Conservation (phyloP, 2,888 invertebrate species). For the Apamea sordens region DNA sequence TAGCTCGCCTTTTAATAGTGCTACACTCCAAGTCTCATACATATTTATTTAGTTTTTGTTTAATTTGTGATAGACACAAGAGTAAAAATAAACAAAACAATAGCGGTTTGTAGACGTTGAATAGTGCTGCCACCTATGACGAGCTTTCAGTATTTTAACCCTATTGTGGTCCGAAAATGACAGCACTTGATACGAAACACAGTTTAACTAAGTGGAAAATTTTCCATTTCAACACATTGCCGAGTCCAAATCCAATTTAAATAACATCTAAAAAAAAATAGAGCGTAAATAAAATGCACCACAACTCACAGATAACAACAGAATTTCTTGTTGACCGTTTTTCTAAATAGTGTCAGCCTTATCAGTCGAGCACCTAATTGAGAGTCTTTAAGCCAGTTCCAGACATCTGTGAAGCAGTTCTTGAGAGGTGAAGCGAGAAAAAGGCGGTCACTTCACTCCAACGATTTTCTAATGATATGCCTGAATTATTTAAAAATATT, state of each 20-base stretch:
- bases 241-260: neutral
- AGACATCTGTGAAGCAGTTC: slow-evolving; percentile 24
- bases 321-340: neutral
- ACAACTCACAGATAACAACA: neutral
- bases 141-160: too few species aligned
- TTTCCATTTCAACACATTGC: too few species aligned
- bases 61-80: too few species aligned
- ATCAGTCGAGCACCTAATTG: slow-evolving; percentile 24
- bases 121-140: too few species aligned
- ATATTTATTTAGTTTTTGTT: too few species aligned
- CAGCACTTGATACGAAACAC: too few species aligned
- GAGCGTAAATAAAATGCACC: neutral
- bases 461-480: neutral
- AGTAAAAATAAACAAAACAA: too few species aligned
- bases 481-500: slow-evolving; percentile 11
- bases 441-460: slow-evolving; percentile 44
- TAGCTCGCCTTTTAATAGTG: too few species aligned
- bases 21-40: too few species aligned
- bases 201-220: too few species aligned
- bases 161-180: too few species aligned
- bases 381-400: slow-evolving; percentile 38
- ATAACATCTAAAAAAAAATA: neutral
- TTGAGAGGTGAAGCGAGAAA: slow-evolving; percentile 27
- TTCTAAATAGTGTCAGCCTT: neutral
- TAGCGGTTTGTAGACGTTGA: too few species aligned